Evolutionary conservation across 2,888 invertebrate species (phyloP).

Genomic region (Uropetala carovei): DNA sequence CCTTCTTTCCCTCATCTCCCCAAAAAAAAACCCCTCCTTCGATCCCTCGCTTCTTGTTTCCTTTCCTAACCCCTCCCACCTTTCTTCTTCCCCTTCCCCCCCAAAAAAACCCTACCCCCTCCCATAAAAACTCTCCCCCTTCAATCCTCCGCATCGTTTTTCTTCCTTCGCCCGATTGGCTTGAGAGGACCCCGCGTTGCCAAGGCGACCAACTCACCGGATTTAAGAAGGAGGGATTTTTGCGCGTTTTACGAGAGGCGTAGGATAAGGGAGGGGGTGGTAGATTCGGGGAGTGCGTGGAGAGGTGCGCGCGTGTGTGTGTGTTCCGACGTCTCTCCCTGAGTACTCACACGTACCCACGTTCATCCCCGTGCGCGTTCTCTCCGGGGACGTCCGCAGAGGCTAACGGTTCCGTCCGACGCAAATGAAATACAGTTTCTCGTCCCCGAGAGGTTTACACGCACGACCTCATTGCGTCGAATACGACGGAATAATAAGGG

Average conservation of each 20-base stretch:
- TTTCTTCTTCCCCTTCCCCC: background rate
- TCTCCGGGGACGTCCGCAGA: background rate
- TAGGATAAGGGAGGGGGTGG: too few relatives aligned
- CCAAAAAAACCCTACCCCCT: background rate
- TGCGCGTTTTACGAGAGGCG: background rate
- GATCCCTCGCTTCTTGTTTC: background rate
- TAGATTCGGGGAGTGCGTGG: background rate
- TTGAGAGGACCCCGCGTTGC: background rate
- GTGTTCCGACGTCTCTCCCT: background rate
- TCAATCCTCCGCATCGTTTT: background rate
- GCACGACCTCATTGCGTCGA: background rate
- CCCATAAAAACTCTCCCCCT: too few relatives aligned
- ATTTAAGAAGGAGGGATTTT: background rate
- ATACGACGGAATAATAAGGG: background rate
- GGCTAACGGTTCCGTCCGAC: background rate
- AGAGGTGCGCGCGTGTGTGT: background rate
- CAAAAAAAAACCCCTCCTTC: background rate
- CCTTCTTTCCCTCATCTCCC: background rate
- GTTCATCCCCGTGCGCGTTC: background rate
- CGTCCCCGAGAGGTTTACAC: background rate
- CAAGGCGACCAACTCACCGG: background rate
- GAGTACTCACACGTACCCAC: background rate
- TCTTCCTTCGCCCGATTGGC: conserved; percentile 19
- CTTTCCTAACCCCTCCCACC: background rate
- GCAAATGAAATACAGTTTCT: background rate